Base-by-base conservation (phyloP, 2,888 invertebrate genomes). In the Seira sanloemensis region DNA sequence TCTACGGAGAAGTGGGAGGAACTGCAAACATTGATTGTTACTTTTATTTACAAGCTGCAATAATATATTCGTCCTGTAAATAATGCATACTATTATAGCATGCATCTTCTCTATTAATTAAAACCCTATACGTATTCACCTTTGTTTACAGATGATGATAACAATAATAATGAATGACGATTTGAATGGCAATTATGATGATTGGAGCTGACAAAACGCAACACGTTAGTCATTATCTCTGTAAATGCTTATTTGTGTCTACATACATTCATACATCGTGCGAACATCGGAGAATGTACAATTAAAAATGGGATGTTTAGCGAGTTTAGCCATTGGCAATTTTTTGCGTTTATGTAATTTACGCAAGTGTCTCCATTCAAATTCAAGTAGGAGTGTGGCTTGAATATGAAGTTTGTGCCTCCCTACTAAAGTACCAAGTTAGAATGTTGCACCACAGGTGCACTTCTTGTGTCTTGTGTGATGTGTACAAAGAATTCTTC, bases 131-230 rank as follows among this genome's bases (percentile, higher is more conserved):
- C 62, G 62, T 62, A 7, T 58, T 37, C 37, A 50, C 50, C 21
- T 62, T 9, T 62, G 23, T 62, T 62, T 62, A 21, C 62, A 9
- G 62, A 62, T 62, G 5, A 5, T 62, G 62, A 62, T 62, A 62
- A 62, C 62, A 62, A 62, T 62, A n/a, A n/a, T n/a, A 62, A 21
- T 62, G 62, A 62, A 62, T 58, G 58, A n/a, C 58, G 18, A 58
- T 58, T 58, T 37, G 37, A 37, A 37, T 50, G 50, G 50, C 50
- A 50, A 62, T 62, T 62, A 62, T 21, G 19, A 62, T 62, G 62
- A 62, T 62, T 62, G 62, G 12, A 62, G 62, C 23, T 62, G 21
- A 12, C 62, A 62, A 21, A 62, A 62, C 21, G 62, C 19, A 62
- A 21, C 9, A 16, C 2, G 58, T n/a, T 58, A 18, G n/a, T n/a